These are phyloP conservation scores for Anguilla megastoma DNA, from an alignment of 2,797 vertebrate species.

Conservation along the genomic window DNA sequence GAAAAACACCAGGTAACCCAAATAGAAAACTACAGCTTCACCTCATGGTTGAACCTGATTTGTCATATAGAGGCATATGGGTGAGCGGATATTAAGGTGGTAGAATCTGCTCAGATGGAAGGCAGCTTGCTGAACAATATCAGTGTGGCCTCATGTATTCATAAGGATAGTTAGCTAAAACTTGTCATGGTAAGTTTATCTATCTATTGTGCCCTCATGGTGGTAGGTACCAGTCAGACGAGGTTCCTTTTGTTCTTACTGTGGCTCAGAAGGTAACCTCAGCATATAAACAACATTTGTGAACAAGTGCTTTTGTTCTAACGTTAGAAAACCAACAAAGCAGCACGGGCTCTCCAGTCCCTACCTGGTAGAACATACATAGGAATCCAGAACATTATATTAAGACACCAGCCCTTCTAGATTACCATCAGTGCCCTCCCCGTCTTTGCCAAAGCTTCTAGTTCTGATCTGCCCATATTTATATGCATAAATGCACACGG, in stretches of 20 bases:
- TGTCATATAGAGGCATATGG: background rate
- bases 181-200: background rate
- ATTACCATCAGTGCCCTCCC: conserved; percentile 9
- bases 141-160: background rate
- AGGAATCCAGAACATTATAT: background rate
- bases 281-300: background rate
- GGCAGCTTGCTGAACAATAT: background rate
- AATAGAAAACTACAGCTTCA: background rate
- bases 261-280: background rate
- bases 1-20: background rate
- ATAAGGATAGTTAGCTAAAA: background rate
- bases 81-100: background rate
- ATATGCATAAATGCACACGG: background rate
- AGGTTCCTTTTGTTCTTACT: background rate
- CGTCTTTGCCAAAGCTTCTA: background rate
- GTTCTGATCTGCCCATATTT: background rate
- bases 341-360: background rate
- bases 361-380: background rate
- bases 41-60: background rate
- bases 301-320: background rate
- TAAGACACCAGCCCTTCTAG: background rate
- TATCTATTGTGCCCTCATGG: background rate
- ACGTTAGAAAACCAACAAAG: background rate
- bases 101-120: background rate
- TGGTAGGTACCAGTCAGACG: background rate